Evolutionary conservation across 2,888 invertebrate species (phyloP).

Genomic region (Scotopteryx bipunctaria): DNA sequence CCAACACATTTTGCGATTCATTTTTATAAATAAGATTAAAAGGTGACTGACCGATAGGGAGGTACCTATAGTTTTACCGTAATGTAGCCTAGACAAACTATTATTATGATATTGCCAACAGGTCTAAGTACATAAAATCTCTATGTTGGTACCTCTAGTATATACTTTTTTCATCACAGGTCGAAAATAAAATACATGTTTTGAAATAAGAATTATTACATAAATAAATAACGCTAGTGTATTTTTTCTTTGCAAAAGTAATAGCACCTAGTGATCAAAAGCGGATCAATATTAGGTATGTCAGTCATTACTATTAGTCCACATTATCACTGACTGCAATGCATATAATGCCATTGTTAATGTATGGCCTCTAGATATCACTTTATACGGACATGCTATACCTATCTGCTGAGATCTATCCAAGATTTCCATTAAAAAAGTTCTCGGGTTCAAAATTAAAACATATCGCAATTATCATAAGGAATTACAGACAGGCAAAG

Average conservation of each 20-base stretch:
- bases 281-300: no score
- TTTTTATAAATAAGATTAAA: neutral
- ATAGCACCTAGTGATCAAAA: no score
- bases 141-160: no score
- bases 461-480: neutral
- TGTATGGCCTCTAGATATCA: slow-evolving; percentile 75
- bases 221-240: no score
- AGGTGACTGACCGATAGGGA: neutral
- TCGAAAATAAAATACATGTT: no score
- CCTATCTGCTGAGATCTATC: slow-evolving; percentile 23
- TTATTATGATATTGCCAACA: no score
- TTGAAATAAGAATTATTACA: no score
- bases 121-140: neutral
- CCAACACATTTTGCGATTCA: no score
- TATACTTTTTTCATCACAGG: no score
- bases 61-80: neutral
- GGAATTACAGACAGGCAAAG: slow-evolving; percentile 8
- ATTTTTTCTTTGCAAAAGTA: no score
- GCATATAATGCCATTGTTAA: slow-evolving; percentile 39
- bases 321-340: slow-evolving; percentile 35
- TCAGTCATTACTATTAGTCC: neutral
- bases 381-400: slow-evolving; percentile 55
- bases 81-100: neutral
- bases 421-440: slow-evolving; percentile 10
- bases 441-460: slow-evolving; percentile 2